phyloP scores from a whole-genome alignment of 2,797 vertebrate species.

The Distichodus sexfasciatus region DNA sequence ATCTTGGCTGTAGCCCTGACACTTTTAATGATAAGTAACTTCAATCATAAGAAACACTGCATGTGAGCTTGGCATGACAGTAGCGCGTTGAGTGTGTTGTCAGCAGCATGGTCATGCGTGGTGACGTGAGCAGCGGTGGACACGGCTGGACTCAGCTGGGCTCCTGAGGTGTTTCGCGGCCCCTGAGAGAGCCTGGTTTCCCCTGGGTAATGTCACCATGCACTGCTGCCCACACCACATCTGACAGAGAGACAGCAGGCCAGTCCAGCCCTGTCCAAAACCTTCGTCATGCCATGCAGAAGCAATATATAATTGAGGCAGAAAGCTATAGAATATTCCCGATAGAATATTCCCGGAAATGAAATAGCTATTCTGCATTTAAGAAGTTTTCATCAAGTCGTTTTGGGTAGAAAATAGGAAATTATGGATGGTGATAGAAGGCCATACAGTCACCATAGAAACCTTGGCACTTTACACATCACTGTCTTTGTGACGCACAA shows the following conservation, averaged over 20 bases:
- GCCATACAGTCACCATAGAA: too few species aligned
- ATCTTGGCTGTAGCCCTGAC: too few species aligned
- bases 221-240: constrained; percentile 21
- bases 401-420: too few species aligned
- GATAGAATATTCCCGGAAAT: neutral
- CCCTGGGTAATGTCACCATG: constrained; percentile 41
- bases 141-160: constrained; percentile 30
- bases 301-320: constrained; percentile 10
- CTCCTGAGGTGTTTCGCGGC: constrained; percentile 22
- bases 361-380: neutral
- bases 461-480: too few species aligned
- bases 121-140: constrained; percentile 18
- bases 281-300: constrained; percentile 13
- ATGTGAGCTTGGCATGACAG: neutral
- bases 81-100: constrained; percentile 12
- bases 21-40: too few species aligned
- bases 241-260: constrained; percentile 26
- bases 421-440: too few species aligned
- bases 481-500: too few species aligned
- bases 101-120: constrained; percentile 1
- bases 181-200: constrained; percentile 28
- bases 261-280: constrained; percentile 25
- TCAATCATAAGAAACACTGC: too few species aligned
- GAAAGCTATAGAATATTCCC: neutral
- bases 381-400: neutral